Evolutionary conservation across 2,888 invertebrate species (phyloP).

Genomic region (Parnassius apollo): DNA sequence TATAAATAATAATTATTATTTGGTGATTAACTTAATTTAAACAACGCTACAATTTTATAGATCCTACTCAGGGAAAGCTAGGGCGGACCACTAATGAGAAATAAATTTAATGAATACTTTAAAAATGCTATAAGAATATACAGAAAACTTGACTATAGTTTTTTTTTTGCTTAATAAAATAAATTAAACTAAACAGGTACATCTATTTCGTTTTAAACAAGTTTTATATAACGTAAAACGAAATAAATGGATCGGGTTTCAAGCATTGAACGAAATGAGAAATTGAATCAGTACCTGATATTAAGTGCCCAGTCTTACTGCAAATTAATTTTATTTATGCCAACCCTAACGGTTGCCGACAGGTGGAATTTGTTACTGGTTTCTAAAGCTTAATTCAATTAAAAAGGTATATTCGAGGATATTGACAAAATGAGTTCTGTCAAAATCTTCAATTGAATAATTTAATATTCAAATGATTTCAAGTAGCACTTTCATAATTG

Average conservation of each 20-base stretch:
- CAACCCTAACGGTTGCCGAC: constrained; percentile 15
- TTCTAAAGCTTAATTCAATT: constrained; percentile 14
- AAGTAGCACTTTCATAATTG: background rate
- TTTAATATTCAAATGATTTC: background rate
- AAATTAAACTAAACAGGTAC: no score
- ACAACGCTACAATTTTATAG: no score
- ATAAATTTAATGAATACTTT: no score
- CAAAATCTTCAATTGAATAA: constrained; percentile 6
- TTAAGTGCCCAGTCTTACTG: constrained; percentile 16
- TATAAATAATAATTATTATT: no score
- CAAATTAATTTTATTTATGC: constrained; percentile 20
- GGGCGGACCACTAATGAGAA: no score
- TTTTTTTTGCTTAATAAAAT: no score
- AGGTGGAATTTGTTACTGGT: constrained; percentile 17
- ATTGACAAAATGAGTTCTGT: constrained; percentile 3
- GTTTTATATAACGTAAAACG: background rate
- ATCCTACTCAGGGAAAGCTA: no score
- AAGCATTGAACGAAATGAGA: constrained; percentile 8
- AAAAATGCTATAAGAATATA: no score
- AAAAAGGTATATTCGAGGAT: constrained; percentile 4
- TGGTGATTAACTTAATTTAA: no score
- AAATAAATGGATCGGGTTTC: constrained; percentile 6
- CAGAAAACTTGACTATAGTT: no score
- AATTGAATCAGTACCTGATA: constrained; percentile 9
- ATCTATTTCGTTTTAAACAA: background rate